phyloP scores from a whole-genome alignment of 2,113 vertebrate species.

The Orientallactaga bullata region DNA sequence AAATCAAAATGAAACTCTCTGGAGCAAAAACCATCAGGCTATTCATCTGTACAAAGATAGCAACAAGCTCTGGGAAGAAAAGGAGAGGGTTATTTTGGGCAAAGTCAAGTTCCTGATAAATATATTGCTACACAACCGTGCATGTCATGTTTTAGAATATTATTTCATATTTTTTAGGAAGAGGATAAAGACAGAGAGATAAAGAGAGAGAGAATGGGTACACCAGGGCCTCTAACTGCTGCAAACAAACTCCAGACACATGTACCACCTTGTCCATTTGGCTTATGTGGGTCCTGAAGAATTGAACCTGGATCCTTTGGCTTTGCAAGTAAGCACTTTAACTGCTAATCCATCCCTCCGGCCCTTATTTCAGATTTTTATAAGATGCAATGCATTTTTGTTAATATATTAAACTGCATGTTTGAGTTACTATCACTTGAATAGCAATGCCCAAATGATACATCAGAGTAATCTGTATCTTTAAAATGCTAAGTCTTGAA shows the following conservation, averaged over 20 bases:
- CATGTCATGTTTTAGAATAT: neutral
- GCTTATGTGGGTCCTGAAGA: no score
- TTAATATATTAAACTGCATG: neutral
- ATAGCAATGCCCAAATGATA: neutral
- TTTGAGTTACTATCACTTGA: conserved; percentile 43
- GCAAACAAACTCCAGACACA: no score
- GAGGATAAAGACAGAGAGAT: no score
- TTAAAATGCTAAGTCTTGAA: conserved; percentile 46
- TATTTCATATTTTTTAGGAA: neutral
- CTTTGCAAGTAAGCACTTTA: no score
- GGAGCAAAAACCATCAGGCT: conserved; percentile 14
- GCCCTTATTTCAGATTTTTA: neutral
- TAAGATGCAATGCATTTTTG: neutral
- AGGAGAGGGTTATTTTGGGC: neutral
- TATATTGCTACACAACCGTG: neutral
- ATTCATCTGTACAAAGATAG: neutral
- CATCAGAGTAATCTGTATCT: conserved; percentile 9
- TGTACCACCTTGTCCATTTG: no score
- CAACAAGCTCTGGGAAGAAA: neutral
- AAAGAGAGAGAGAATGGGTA: no score
- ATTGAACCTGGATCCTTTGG: no score
- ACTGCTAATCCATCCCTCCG: no score
- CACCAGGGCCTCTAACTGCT: no score
- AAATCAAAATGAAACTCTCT: neutral
- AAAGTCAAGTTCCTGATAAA: neutral